A percentile compares a stretch with the other conserved stretches of the same genome.
Conservation (phyloP, 2,113 vertebrate genomes). For the Silurus glanis region DNA sequence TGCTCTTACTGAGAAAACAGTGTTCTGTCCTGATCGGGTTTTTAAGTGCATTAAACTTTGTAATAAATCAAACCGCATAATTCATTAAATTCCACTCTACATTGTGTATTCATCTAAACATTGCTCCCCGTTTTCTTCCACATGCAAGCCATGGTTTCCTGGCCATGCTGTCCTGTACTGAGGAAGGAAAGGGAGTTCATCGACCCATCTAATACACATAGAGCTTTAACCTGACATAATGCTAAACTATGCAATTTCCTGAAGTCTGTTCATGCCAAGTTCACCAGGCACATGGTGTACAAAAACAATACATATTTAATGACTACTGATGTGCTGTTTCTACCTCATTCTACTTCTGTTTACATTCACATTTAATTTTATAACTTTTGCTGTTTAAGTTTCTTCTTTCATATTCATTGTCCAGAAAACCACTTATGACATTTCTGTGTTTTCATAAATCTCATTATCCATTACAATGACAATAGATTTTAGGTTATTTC, state of each 20-base stretch:
- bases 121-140: neutral
- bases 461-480: neutral
- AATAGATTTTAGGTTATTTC: neutral
- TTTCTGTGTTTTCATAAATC: neutral
- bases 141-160: neutral
- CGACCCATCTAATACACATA: neutral
- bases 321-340: neutral
- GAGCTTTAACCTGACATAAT: neutral
- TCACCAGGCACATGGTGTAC: neutral
- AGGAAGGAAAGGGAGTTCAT: conserved; percentile 21
- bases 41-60: neutral
- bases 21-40: too few relatives aligned
- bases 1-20: neutral
- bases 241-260: conserved; percentile 1
- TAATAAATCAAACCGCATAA: neutral
- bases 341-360: neutral
- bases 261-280: neutral
- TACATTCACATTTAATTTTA: neutral
- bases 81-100: neutral
- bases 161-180: neutral
- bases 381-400: neutral
- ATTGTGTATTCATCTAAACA: neutral
- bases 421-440: neutral
- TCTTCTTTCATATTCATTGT: conserved; percentile 6
- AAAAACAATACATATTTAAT: neutral